Evolutionary conservation across 1,140 invertebrate genomes (phyloP).

Genomic region (Mya arenaria): DNA sequence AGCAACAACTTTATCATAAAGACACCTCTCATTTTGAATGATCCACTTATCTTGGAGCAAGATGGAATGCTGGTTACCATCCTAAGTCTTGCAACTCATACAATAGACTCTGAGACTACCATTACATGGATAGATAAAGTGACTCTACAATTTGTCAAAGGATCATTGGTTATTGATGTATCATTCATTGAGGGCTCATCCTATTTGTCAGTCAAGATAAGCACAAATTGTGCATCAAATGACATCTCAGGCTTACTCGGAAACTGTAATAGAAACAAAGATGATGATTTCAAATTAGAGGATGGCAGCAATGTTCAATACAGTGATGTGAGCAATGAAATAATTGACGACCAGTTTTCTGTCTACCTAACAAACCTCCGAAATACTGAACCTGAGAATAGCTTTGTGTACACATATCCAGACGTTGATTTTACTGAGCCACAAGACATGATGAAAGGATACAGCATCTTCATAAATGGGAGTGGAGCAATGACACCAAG

Average conservation of each 20-base stretch:
- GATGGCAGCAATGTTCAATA: neutral
- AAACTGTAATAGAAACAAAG: constrained; percentile 56
- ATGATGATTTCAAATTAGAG: constrained; percentile 55
- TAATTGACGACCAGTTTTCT: constrained; percentile 40
- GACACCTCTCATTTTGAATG: constrained; percentile 16
- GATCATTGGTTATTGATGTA: constrained; percentile 21
- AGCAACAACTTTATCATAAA: constrained; percentile 38
- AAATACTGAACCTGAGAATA: neutral
- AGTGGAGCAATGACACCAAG: constrained; percentile 46
- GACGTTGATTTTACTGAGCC: constrained; percentile 16
- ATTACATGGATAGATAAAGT: constrained; percentile 47
- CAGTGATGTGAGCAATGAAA: constrained; percentile 26
- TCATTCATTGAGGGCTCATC: constrained; percentile 38
- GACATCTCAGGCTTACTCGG: constrained; percentile 55
- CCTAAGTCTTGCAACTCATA: constrained; percentile 33
- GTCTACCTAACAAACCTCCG: constrained; percentile 2
- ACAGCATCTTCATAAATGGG: constrained; percentile 53
- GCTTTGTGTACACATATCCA: constrained; percentile 54
- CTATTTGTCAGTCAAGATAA: constrained; percentile 24
- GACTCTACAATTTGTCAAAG: constrained; percentile 25
- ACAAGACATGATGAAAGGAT: constrained; percentile 11
- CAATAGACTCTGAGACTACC: constrained; percentile 1
- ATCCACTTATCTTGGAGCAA: constrained; percentile 31
- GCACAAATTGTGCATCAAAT: constrained; percentile 5
- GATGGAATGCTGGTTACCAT: constrained; percentile 33